Evolutionary conservation across 2,888 invertebrate species (phyloP).

Genomic region (Nomada lathburiana): DNA sequence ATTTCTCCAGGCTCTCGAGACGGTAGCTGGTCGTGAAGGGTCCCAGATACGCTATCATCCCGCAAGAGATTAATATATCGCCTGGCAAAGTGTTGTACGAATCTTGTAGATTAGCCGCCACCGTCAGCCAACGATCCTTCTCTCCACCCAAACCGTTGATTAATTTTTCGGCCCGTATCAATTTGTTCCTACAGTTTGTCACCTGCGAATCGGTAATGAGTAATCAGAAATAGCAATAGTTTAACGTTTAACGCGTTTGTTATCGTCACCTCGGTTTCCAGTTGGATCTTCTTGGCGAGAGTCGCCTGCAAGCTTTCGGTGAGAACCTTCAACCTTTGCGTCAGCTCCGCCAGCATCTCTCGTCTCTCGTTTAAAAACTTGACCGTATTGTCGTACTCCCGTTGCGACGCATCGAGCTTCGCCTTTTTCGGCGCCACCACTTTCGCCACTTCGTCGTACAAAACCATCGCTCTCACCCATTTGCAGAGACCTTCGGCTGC

Average conservation of each 20-base stretch:
- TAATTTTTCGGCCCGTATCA: slow-evolving; percentile 88
- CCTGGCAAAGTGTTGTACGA: slow-evolving; percentile 87
- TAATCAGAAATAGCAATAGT: too few relatives aligned
- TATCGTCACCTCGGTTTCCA: slow-evolving; percentile 85
- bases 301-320: slow-evolving; percentile 84
- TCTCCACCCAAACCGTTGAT: slow-evolving; percentile 89
- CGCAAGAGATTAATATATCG: slow-evolving; percentile 87
- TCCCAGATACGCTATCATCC: slow-evolving; percentile 87
- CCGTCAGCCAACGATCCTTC: slow-evolving; percentile 87
- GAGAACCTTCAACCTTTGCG: slow-evolving; percentile 86
- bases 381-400: slow-evolving; percentile 87
- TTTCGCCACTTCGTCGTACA: slow-evolving; percentile 89
- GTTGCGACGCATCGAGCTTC: slow-evolving; percentile 88
- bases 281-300: slow-evolving; percentile 84
- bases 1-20: slow-evolving; percentile 80
- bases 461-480: slow-evolving; percentile 91
- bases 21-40: slow-evolving; percentile 85
- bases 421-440: slow-evolving; percentile 90
- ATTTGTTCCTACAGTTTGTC: slow-evolving; percentile 87
- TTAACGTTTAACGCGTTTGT: too few relatives aligned
- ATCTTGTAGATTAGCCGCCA: slow-evolving; percentile 85
- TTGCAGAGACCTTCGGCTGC: slow-evolving; percentile 91
- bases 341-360: slow-evolving; percentile 86
- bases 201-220: slow-evolving; percentile 35
- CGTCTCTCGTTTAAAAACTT: slow-evolving; percentile 88